A percentile compares a stretch with the other conserved stretches of the same genome.
These are phyloP conservation scores for Sclerurus mexicanus DNA, from an alignment of 2,113 vertebrate genomes.

Conservation along the genomic window DNA sequence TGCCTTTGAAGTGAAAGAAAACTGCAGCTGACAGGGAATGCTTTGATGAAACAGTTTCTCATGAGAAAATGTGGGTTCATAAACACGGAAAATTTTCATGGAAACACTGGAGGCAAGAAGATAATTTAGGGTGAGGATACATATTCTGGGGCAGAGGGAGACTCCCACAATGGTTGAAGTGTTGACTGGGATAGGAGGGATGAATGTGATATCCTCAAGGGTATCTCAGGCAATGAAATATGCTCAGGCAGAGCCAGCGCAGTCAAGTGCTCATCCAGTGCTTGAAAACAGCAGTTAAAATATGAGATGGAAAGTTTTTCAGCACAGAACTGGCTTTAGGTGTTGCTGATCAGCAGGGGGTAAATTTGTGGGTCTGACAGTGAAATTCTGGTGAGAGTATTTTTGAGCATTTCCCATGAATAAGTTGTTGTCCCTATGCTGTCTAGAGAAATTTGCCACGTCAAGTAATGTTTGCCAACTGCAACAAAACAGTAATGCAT, in stretches of 20 bases:
- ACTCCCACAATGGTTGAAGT: neutral
- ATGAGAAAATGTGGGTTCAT: constrained; percentile 3
- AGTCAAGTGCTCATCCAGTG: neutral
- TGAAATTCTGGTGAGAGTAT: neutral
- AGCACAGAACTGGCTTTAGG: neutral
- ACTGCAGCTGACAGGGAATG: neutral
- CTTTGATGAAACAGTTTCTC: constrained; percentile 36
- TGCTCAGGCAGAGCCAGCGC: neutral
- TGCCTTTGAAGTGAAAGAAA: constrained; percentile 42
- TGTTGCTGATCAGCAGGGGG: neutral
- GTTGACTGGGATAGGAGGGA: neutral
- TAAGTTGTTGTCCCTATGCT: neutral
- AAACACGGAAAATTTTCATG: neutral
- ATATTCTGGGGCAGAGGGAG: neutral
- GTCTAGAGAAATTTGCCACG: neutral
- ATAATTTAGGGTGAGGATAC: neutral
- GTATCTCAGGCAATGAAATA: neutral
- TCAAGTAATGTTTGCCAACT: neutral
- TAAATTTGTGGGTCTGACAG: neutral
- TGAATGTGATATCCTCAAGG: neutral
- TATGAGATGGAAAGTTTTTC: neutral
- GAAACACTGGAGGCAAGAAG: neutral
- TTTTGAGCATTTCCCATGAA: neutral
- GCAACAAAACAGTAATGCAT: neutral
- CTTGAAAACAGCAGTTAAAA: neutral